Percentiles rank a stretch among this genome's conserved stretches.
These are phyloP conservation scores for Ametastegia equiseti DNA, from an alignment of 2,888 invertebrate species.

Conservation along the genomic window DNA sequence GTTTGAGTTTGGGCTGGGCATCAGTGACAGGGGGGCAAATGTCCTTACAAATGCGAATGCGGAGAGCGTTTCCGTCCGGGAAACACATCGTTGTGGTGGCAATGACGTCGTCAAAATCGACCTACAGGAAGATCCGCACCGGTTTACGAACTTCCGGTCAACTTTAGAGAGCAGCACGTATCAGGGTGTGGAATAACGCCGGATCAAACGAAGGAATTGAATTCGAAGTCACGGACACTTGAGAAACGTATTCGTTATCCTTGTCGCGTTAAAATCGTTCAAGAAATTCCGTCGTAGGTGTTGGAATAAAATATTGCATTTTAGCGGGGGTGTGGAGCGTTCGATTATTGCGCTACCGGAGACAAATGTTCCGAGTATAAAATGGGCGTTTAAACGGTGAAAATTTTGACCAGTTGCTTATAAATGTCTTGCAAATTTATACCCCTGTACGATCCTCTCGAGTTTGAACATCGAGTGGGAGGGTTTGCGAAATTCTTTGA, in stretches of 20 bases:
- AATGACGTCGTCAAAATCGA: conserved; percentile 35
- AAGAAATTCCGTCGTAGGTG: conserved; percentile 16
- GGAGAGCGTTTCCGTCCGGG: conserved; percentile 6
- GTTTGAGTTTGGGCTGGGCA: conserved; percentile 56
- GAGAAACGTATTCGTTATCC: conserved; percentile 41
- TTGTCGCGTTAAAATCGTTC: conserved; percentile 17
- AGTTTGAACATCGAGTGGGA: conserved; percentile 7
- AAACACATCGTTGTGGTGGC: conserved; percentile 26
- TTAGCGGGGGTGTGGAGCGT: conserved; percentile 4
- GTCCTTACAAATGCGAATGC: conserved; percentile 35
- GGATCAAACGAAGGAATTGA: neutral
- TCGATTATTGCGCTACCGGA: conserved; percentile 37
- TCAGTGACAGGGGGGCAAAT: conserved; percentile 37
- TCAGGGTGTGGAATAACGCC: neutral
- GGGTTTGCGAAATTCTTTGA: neutral
- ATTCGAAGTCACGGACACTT: neutral
- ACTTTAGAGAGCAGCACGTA: conserved; percentile 15
- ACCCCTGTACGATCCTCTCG: neutral
- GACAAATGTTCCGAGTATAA: conserved; percentile 30
- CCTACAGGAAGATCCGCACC: neutral
- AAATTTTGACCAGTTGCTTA: conserved; percentile 20
- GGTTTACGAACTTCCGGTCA: conserved; percentile 31
- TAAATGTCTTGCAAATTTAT: neutral
- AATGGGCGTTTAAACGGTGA: neutral
- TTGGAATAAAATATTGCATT: conserved; percentile 43